Base-by-base conservation (phyloP, 1,140 invertebrate genomes). In the Temnothorax curvispinosus region DNA sequence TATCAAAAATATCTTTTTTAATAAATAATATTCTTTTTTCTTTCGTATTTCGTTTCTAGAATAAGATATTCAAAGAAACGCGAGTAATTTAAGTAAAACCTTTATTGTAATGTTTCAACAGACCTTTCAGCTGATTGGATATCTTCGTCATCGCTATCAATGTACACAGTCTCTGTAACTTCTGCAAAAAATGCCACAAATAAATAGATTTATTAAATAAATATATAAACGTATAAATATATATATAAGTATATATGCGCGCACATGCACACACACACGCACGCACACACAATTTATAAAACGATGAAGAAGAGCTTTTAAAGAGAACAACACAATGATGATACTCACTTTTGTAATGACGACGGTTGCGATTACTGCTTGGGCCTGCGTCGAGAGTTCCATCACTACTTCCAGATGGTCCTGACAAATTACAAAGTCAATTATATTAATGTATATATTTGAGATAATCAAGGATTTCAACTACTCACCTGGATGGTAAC, bases 141-240 rank as follows among this genome's bases (percentile, higher is more conserved):
- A 78, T 95, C 94, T 92, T 95, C 94, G 72, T 95, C 94, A 71
- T 96, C 95, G 62, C 94, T 95, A 84, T 95, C 95, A 75, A 93
- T 94, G 69, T 94, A 95, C 89, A 93, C 91, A 81, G 94, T 92
- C 81, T 95, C 94, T 81, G 95, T 93, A 64, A 88, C 92, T 87
- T 93, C 94, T 95, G 77, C 11, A 41, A 90, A 27, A 91, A 69
- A 58, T 54, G 84, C 50, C 74, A 72, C 8, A 21, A n/a, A 65
- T 41, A 15, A 9, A 47, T 58, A 69, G 13, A 35, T 18, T 50
- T 11, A 87, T 38, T n/a, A 27, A 27, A 27, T 27, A 27, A 27
- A 27, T 27, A 27, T 27, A 27, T 27, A 27, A 27, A 27, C 1
- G 44, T 50, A 64, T 77, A 76, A 44, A 56, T 56, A 56, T 84